Evolutionary conservation across 2,888 invertebrate species (phyloP).

Genomic region (Norana najaformis): DNA sequence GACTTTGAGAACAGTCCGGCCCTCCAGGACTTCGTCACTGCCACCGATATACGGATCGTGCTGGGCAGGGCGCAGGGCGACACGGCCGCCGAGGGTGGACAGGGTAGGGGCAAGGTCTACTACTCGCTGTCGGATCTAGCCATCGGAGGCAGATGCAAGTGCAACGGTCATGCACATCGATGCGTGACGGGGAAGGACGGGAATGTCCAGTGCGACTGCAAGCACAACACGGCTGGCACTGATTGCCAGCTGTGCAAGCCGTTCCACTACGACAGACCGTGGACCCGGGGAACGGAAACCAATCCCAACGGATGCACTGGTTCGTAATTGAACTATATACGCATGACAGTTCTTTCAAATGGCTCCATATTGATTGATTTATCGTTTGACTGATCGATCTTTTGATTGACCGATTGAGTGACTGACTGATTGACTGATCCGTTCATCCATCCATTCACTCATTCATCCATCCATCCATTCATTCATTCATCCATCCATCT

Average conservation of each 20-base stretch:
- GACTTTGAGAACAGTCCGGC: slow-evolving; percentile 95
- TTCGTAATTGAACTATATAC: slow-evolving; percentile 65
- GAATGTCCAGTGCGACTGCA: slow-evolving; percentile 88
- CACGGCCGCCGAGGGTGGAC: not conserved
- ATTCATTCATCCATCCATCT: not conserved
- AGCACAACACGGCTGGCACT: slow-evolving; percentile 95
- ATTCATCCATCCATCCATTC: not conserved
- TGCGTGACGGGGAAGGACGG: slow-evolving; percentile 67
- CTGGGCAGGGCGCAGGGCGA: slow-evolving; percentile 63
- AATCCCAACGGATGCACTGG: slow-evolving; percentile 99
- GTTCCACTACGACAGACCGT: slow-evolving; percentile 96
- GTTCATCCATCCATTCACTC: not conserved
- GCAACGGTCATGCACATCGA: slow-evolving; percentile 95
- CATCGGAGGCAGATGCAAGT: slow-evolving; percentile 97
- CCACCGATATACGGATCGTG: slow-evolving; percentile 89
- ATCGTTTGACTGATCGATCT: not conserved
- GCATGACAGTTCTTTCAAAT: not conserved
- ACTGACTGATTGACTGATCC: no score
- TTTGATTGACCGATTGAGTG: no score
- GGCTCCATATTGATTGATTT: not conserved
- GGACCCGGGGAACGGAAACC: slow-evolving; percentile 91
- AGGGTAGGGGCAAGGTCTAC: slow-evolving; percentile 41
- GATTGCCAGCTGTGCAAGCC: slow-evolving; percentile 98
- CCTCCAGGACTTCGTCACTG: slow-evolving; percentile 95
- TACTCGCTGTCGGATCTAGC: slow-evolving; percentile 82